Percentiles rank a stretch among this genome's conserved stretches.
Evolutionary conservation across 2,797 vertebrate species (phyloP).

Genomic region (Scarus forsteni): DNA sequence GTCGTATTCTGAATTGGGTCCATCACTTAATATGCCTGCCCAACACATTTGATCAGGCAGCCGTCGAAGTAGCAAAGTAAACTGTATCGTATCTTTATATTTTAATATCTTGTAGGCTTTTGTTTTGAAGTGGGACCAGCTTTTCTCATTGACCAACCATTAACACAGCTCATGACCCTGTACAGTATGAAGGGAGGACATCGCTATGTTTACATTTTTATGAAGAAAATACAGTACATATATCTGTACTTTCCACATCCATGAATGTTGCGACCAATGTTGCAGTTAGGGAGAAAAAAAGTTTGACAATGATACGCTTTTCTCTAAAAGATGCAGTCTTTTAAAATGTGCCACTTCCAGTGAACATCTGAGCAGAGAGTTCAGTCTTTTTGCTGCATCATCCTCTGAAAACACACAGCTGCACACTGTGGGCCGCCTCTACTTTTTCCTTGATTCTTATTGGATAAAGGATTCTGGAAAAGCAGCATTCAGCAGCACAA

Average conservation of each 20-base stretch:
- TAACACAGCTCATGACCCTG: slow-evolving; percentile 62
- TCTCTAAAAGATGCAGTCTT: slow-evolving; percentile 40
- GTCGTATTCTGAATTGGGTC: slow-evolving; percentile 75
- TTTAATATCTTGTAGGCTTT: slow-evolving; percentile 76
- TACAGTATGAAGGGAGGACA: slow-evolving; percentile 68
- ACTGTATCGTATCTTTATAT: slow-evolving; percentile 77
- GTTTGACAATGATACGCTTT: slow-evolving; percentile 28
- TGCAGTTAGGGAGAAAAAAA: slow-evolving; percentile 37
- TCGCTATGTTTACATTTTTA: slow-evolving; percentile 73
- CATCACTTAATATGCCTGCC: slow-evolving; percentile 68
- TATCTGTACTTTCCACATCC: slow-evolving; percentile 24
- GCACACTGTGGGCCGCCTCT: slow-evolving; percentile 25
- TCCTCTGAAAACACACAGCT: slow-evolving; percentile 40
- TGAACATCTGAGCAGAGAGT: slow-evolving; percentile 24
- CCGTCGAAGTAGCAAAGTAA: slow-evolving; percentile 80
- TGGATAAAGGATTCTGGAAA: slow-evolving; percentile 25
- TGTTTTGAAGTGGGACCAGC: slow-evolving; percentile 76
- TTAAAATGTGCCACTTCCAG: slow-evolving; percentile 36
- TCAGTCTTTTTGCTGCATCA: slow-evolving; percentile 37
- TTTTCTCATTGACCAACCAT: slow-evolving; percentile 70
- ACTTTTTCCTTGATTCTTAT: slow-evolving; percentile 37
- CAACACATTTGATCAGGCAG: slow-evolving; percentile 69
- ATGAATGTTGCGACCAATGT: slow-evolving; percentile 50
- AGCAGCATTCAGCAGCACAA: slow-evolving; percentile 33
- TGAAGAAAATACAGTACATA: slow-evolving; percentile 50